A percentile compares a stretch with the other conserved stretches of the same genome.
These are phyloP conservation scores for Amyelois transitella DNA, from an alignment of 1,140 invertebrate genomes.

Conservation along the genomic window DNA sequence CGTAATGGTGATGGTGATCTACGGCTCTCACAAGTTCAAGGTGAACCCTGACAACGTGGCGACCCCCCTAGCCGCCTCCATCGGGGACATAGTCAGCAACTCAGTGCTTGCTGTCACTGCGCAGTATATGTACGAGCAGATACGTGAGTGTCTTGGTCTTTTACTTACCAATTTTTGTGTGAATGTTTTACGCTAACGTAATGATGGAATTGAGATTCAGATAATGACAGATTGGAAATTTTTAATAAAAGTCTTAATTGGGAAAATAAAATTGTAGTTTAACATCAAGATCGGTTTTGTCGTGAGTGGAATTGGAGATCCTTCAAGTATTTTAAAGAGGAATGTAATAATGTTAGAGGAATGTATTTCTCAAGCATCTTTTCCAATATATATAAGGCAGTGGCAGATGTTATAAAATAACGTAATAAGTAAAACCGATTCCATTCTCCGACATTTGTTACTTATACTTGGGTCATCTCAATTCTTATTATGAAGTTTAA, in stretches of 20 bases:
- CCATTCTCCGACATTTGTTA: no score
- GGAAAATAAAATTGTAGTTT: background rate
- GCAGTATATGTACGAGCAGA: slow-evolving; percentile 79
- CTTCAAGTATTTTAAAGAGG: no score
- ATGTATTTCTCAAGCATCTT: no score
- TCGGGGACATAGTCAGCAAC: slow-evolving; percentile 94
- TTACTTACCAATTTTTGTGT: background rate
- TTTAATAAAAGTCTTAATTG: background rate
- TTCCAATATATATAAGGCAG: no score
- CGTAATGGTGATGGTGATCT: slow-evolving; percentile 90
- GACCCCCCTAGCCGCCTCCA: slow-evolving; percentile 95
- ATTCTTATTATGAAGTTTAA: no score
- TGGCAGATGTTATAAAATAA: no score
- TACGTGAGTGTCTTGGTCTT: slow-evolving; percentile 66
- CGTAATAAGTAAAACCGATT: no score
- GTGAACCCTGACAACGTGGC: slow-evolving; percentile 98
- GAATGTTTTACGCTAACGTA: background rate
- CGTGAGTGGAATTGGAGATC: no score
- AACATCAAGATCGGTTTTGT: no score
- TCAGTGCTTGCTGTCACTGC: slow-evolving; percentile 86
- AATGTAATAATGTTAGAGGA: no score
- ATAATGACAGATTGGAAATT: background rate
- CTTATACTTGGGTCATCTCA: no score
- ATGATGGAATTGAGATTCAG: no score
- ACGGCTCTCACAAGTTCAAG: slow-evolving; percentile 84